Base-by-base conservation (phyloP, 2,888 invertebrate genomes). In the Drosophila kambysellisi region DNA sequence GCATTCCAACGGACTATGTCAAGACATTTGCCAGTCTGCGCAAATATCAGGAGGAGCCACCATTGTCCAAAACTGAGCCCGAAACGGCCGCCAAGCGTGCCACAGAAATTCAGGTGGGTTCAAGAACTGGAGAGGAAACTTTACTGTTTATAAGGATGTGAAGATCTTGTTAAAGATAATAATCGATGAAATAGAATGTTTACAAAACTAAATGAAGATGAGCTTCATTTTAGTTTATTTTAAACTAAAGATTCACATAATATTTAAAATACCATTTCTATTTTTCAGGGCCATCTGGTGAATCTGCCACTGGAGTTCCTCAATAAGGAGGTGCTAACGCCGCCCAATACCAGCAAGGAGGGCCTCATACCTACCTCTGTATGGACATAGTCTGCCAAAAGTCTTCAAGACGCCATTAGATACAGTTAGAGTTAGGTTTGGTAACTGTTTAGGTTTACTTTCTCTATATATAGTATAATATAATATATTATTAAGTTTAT, bases 331-430 rank as follows among this genome's bases (percentile, higher is more conserved):
- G 95, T 95, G 51, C 94, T 99, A 51, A 97, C 97, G 25, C 99
- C 99, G 9, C 95, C 96, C 61, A 95, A 96, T 48, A 95, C 95
- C 20, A 96, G 97, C 29, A 97, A 97, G 92, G 99, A 99, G 93
- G 97, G 97, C 56, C 96, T 99, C 90, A 96, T 99, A 95, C 99
- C 99, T 4, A 97, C 97, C 37, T 95, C 97, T 2, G 94, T 99
- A 29, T 99, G 99, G 98, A 98, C 98, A 25, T 98, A 94, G 84
- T 79, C 77, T 69, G 85, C 82, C 82, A 78, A 74, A 74, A 71
- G 88, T 81, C 85, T 83, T 50, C 17, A 82, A 83, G 89, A 84
- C 84, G 65, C 32, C 58, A 30, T 25, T 76, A 76, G 39, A 32
- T 50, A 56, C 70, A 68, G 56, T 70, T 56, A 41, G 50, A 56